Evolutionary conservation across 1,140 invertebrate genomes (phyloP).

Genomic region (Pissodes strobi): DNA sequence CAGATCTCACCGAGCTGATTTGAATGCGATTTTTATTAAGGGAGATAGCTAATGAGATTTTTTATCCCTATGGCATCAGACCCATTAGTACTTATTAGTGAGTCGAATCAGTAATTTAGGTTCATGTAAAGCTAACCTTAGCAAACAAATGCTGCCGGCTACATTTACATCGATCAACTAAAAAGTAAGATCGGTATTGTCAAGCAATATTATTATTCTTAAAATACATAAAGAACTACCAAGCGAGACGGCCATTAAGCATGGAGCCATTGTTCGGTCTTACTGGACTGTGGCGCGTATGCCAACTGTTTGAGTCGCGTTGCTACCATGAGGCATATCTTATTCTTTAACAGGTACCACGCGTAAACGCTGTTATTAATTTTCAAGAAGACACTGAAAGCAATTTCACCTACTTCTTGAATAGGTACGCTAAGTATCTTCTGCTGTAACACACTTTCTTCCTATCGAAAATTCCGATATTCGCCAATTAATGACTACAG

Average conservation of each 20-base stretch:
- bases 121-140: no score
- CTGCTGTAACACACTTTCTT: slow-evolving; percentile 11
- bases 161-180: background rate
- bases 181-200: slow-evolving; percentile 40
- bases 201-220: slow-evolving; percentile 42
- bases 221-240: slow-evolving; percentile 47
- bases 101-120: no score
- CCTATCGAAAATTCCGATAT: slow-evolving; percentile 5
- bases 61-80: no score
- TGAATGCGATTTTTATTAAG: no score
- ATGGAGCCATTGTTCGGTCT: slow-evolving; percentile 52
- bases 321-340: slow-evolving; percentile 18
- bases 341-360: slow-evolving; percentile 15
- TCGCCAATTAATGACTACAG: background rate
- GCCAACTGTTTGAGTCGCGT: slow-evolving; percentile 41
- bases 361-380: slow-evolving; percentile 16
- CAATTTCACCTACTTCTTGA: slow-evolving; percentile 11
- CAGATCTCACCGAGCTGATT: no score
- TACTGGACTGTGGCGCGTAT: slow-evolving; percentile 52
- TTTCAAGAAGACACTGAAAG: slow-evolving; percentile 11
- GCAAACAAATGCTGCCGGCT: background rate
- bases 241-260: slow-evolving; percentile 50
- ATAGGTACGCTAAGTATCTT: no score
- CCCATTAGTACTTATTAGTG: no score
- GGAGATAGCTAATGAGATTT: no score